A percentile compares a stretch with the other conserved stretches of the same genome.
These are phyloP conservation scores for Axis porcinus DNA, from an alignment of 2,113 vertebrate species.

Conservation along the genomic window DNA sequence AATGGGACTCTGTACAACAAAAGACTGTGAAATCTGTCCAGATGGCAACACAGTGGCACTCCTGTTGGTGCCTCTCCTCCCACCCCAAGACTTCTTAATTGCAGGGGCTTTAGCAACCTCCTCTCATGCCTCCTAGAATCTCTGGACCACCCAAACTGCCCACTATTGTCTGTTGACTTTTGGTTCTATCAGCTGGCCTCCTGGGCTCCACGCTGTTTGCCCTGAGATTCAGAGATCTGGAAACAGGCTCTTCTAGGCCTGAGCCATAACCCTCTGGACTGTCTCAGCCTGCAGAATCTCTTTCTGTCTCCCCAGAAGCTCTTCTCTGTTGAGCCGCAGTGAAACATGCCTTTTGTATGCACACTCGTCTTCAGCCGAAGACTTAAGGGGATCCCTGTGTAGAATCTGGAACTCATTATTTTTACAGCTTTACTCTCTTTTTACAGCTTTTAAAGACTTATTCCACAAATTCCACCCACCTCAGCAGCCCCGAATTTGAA, in stretches of 20 bases:
- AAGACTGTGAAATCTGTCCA: not conserved
- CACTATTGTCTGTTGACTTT: not conserved
- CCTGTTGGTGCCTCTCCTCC: not conserved
- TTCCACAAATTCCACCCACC: not conserved
- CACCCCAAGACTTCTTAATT: not conserved
- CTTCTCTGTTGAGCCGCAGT: not conserved
- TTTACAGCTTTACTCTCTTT: not conserved
- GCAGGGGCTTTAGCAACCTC: not conserved
- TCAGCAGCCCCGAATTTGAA: not conserved
- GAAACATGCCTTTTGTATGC: not conserved
- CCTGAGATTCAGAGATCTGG: not conserved
- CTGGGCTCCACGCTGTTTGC: not conserved
- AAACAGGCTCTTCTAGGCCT: not conserved
- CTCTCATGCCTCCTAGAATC: not conserved
- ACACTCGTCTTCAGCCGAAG: not conserved
- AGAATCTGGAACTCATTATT: not conserved
- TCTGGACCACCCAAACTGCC: not conserved
- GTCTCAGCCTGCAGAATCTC: not conserved
- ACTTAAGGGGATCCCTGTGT: not conserved
- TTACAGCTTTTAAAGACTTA: not conserved
- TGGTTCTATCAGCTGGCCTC: not conserved
- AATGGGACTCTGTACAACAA: not conserved
- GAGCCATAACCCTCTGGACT: not conserved
- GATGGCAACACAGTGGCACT: not conserved
- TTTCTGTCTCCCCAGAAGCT: not conserved